A percentile compares a stretch with the other conserved stretches of the same genome.
Evolutionary conservation across 2,797 vertebrate species (phyloP).

Genomic region (Rachycentron canadum): DNA sequence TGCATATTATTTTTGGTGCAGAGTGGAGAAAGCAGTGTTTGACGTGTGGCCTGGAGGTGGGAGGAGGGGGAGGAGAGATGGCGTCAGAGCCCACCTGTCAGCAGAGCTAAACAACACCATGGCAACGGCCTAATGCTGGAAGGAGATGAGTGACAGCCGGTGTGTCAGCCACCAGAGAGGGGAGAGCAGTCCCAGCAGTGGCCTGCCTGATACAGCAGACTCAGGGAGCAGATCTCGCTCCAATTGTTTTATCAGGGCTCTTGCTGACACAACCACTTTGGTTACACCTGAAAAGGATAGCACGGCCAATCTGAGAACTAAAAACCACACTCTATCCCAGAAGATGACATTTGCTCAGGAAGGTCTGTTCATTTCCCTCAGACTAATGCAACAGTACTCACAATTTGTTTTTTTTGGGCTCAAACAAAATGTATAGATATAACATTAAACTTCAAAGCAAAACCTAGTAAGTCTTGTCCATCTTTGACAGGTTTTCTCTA

Average conservation of each 20-base stretch:
- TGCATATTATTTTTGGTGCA: constrained; percentile 76
- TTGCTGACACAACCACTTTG: constrained; percentile 75
- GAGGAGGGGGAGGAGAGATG: constrained; percentile 50
- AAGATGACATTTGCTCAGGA: constrained; percentile 62
- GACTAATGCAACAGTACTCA: not conserved
- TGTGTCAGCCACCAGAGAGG: constrained; percentile 52
- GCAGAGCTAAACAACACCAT: constrained; percentile 83
- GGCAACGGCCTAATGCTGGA: constrained; percentile 79
- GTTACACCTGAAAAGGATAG: constrained; percentile 72
- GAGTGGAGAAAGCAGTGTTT: constrained; percentile 71
- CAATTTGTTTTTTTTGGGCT: not conserved
- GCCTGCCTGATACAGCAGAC: constrained; percentile 74
- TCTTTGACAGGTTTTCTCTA: not conserved
- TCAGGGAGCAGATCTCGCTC: constrained; percentile 65
- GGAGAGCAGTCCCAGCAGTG: constrained; percentile 53
- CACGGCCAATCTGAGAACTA: constrained; percentile 43
- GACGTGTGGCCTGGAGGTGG: constrained; percentile 71
- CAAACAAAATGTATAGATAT: not conserved
- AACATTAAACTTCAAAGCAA: not conserved
- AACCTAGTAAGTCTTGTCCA: not conserved
- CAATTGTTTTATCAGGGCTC: constrained; percentile 65
- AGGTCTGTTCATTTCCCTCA: constrained; percentile 38
- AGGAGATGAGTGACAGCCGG: constrained; percentile 78
- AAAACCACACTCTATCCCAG: constrained; percentile 37
- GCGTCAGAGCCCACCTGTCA: constrained; percentile 84